Conservation (phyloP, 2,797 vertebrate species). For the Novumbra hubbsi region DNA sequence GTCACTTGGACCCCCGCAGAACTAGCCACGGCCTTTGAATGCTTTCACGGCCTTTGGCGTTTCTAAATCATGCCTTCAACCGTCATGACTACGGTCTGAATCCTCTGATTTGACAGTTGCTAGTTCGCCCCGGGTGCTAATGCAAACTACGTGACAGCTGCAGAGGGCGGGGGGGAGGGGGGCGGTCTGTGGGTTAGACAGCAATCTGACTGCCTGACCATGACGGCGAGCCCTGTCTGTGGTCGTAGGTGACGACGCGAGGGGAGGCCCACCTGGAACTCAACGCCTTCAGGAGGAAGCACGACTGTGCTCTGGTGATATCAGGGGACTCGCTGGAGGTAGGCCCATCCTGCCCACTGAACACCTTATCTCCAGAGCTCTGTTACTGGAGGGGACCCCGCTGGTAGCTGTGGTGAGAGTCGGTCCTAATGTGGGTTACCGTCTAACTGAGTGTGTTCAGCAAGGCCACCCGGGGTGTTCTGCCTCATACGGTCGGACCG, state of each 20-base stretch:
- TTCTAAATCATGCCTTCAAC: not conserved
- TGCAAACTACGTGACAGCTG: conserved; percentile 31
- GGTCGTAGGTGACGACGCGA: conserved; percentile 87
- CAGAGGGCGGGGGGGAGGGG: conserved; percentile 12
- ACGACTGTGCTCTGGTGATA: conserved; percentile 95
- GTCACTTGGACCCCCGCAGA: not conserved
- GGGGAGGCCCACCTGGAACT: conserved; percentile 96
- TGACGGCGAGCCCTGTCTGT: conserved; percentile 39
- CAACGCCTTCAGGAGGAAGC: conserved; percentile 95
- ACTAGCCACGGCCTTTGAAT: not conserved
- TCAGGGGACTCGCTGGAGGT: conserved; percentile 97
- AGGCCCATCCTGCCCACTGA: conserved; percentile 43
- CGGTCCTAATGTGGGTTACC: conserved; percentile 29
- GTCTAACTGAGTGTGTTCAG: conserved; percentile 17
- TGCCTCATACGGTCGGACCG: not conserved
- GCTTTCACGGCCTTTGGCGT: not conserved
- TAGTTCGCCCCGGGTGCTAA: conserved; percentile 19
- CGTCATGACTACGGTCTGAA: conserved; percentile 1
- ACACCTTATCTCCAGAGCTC: conserved; percentile 22
- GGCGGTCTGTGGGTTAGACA: conserved; percentile 44
- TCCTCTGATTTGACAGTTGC: conserved; percentile 32
- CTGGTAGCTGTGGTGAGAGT: conserved; percentile 58
- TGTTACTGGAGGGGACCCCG: conserved; percentile 28
- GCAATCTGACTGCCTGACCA: conserved; percentile 28
- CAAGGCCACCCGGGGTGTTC: not conserved